Percentiles rank a stretch among this genome's conserved stretches.
Conservation (phyloP, 2,113 vertebrate genomes). For the Camelus dromedarius region DNA sequence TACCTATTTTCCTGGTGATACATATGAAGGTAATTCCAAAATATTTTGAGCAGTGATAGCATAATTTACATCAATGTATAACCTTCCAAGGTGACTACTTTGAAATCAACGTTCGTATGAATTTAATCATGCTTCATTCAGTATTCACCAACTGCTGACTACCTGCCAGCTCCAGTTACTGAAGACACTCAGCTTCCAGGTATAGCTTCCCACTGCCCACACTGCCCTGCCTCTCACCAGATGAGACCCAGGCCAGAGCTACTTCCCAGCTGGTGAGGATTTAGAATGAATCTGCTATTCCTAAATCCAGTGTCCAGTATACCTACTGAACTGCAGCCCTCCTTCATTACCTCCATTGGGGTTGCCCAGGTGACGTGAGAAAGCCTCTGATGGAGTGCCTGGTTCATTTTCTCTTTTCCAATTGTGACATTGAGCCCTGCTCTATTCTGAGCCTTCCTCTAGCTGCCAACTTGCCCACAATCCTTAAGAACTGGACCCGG, state of each 20-base stretch:
- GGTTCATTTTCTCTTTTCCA: constrained; percentile 9
- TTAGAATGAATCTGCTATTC: constrained; percentile 58
- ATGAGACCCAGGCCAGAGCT: constrained; percentile 3
- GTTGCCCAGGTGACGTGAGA: not conserved
- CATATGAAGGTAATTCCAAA: constrained; percentile 59
- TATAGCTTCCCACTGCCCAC: not conserved
- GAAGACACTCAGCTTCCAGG: constrained; percentile 24
- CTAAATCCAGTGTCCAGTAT: constrained; percentile 21
- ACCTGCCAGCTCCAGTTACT: constrained; percentile 35
- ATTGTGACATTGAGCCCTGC: not conserved
- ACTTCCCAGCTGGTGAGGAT: constrained; percentile 11
- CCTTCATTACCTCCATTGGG: constrained; percentile 12
- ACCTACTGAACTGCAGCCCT: constrained; percentile 17
- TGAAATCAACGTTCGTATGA: constrained; percentile 58
- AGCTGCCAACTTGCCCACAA: not conserved
- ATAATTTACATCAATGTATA: constrained; percentile 58
- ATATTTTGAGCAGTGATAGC: constrained; percentile 63
- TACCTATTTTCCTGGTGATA: constrained; percentile 53
- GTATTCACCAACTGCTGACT: constrained; percentile 49
- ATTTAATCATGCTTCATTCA: constrained; percentile 67
- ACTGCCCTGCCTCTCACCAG: constrained; percentile 24
- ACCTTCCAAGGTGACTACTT: constrained; percentile 65
- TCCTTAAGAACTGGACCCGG: not conserved
- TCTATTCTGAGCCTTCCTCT: constrained; percentile 33
- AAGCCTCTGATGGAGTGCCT: not conserved